Conservation (phyloP, 2,888 invertebrate genomes). For the Agriopis leucophaearia region DNA sequence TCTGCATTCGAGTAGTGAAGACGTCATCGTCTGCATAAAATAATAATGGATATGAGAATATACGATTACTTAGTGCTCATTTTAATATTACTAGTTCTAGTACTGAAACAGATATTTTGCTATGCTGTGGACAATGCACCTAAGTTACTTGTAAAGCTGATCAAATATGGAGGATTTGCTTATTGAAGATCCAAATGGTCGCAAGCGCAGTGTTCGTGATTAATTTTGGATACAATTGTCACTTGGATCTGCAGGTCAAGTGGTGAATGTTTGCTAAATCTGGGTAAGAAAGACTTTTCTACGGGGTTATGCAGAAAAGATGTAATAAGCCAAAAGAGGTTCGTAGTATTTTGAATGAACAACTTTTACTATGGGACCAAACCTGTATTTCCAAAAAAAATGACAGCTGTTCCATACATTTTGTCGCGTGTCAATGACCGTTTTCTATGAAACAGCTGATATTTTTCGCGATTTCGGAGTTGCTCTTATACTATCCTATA, state of each 20-base stretch:
- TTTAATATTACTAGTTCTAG: slow-evolving; percentile 2
- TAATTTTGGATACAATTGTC: background rate
- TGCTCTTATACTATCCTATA: too few relatives aligned
- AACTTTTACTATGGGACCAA: too few relatives aligned
- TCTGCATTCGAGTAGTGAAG: background rate
- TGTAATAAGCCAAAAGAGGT: too few relatives aligned
- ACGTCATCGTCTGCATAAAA: background rate
- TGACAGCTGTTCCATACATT: too few relatives aligned
- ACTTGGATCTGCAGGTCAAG: background rate
- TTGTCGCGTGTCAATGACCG: too few relatives aligned
- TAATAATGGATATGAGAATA: background rate
- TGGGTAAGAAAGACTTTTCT: background rate
- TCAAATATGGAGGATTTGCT: slow-evolving; percentile 13
- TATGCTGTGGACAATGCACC: slow-evolving; percentile 8
- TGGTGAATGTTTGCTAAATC: background rate
- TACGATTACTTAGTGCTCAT: slow-evolving; percentile 1
- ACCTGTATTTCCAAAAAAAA: too few relatives aligned
- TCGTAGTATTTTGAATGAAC: too few relatives aligned
- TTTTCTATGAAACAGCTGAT: too few relatives aligned
- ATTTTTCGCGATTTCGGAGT: too few relatives aligned
- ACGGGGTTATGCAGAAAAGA: background rate
- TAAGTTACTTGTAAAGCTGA: slow-evolving; percentile 5
- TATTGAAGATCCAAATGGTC: slow-evolving; percentile 1
- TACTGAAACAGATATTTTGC: slow-evolving; percentile 2
- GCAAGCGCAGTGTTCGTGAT: background rate